Conservation (phyloP, 1,140 invertebrate species). For the Drosophila cardini region DNA sequence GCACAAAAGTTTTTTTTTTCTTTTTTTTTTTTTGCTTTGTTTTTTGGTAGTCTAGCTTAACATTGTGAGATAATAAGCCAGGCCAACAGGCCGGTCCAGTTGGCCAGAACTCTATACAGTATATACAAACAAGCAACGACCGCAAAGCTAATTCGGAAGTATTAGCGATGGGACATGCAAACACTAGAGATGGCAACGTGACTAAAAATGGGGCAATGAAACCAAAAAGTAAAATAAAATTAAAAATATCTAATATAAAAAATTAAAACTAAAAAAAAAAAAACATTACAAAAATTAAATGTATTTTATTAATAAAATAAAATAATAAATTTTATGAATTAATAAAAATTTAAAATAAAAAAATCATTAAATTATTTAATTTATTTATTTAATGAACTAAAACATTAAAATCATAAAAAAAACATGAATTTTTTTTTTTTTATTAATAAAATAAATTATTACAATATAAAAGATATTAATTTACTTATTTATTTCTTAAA, state of each 20-base stretch:
- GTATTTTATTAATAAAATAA: no score
- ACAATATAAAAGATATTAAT: no score
- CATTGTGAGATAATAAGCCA: constrained; percentile 61
- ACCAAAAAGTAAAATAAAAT: no score
- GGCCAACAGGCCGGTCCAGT: constrained; percentile 40
- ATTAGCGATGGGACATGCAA: constrained; percentile 24
- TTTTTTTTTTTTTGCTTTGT: constrained; percentile 20
- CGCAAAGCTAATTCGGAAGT: constrained; percentile 47
- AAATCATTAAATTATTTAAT: no score
- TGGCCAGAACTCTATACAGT: constrained; percentile 17
- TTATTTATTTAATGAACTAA: no score
- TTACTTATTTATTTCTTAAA: no score
- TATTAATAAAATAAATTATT: no score
- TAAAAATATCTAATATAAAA: background rate
- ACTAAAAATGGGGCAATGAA: constrained; percentile 3
- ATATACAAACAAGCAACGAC: constrained; percentile 6
- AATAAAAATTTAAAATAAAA: no score
- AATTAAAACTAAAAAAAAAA: background rate
- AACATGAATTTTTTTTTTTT: no score
- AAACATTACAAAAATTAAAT: no score
- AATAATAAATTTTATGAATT: no score
- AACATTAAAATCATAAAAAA: no score
- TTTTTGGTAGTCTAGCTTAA: constrained; percentile 27
- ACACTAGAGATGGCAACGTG: constrained; percentile 35
- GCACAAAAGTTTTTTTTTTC: constrained; percentile 51